Evolutionary conservation across 2,113 vertebrate species (phyloP).

Genomic region (Rallus limicola): DNA sequence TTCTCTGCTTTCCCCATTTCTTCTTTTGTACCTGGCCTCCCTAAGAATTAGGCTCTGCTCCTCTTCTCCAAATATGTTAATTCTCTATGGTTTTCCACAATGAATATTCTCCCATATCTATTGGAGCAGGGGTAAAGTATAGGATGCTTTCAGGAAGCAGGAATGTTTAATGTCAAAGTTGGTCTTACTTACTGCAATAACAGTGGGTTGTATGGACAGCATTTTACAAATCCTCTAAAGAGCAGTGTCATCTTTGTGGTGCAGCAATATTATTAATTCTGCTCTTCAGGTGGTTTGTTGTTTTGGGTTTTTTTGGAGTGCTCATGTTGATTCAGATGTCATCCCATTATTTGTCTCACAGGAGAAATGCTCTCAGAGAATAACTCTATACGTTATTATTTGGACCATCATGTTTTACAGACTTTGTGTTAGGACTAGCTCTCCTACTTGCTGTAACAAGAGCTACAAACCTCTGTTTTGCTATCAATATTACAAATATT

Average conservation of each 20-base stretch:
- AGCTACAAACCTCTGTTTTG: not conserved
- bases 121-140: not conserved
- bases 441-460: not conserved
- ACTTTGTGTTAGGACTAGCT: not conserved
- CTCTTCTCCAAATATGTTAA: not conserved
- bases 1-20: not conserved
- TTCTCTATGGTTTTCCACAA: not conserved
- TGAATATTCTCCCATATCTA: not conserved
- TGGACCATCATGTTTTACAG: not conserved
- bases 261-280: not conserved
- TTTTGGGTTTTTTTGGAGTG: not conserved
- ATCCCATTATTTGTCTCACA: not conserved
- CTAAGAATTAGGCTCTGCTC: not conserved
- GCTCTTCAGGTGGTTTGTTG: not conserved
- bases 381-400: not conserved
- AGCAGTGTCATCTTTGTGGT: not conserved
- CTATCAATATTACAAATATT: not conserved
- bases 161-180: not conserved
- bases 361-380: not conserved
- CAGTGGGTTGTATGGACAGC: not conserved
- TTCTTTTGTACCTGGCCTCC: not conserved
- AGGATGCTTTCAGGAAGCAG: not conserved
- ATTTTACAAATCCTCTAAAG: not conserved
- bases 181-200: not conserved
- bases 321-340: not conserved